phyloP scores from a whole-genome alignment of 2,797 vertebrate genomes.

The Nothura maculosa region DNA sequence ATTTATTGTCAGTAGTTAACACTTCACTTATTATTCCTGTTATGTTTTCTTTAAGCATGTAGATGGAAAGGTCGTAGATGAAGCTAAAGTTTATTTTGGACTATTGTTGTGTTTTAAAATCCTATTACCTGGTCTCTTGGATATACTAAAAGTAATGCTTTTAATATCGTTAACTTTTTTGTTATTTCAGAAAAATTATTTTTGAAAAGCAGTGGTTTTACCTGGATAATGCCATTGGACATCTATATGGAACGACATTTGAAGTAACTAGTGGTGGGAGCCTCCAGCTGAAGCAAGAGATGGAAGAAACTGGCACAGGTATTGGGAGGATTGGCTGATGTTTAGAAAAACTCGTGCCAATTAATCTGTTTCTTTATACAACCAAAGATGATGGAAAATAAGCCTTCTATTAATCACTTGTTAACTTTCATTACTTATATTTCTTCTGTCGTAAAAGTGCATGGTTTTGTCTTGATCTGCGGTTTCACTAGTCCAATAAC shows the following conservation, averaged over 20 bases:
- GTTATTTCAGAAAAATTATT: constrained; percentile 88
- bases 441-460: neutral
- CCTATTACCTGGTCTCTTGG: too few relatives aligned
- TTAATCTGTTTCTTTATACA: neutral
- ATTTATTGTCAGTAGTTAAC: neutral
- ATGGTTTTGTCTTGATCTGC: neutral
- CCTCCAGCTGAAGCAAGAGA: constrained; percentile 85
- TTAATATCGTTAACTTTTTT: neutral
- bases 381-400: neutral
- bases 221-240: constrained; percentile 91
- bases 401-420: neutral
- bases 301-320: constrained; percentile 84
- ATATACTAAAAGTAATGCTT: neutral
- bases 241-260: constrained; percentile 90
- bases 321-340: neutral
- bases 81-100: neutral
- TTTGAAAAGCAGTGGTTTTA: constrained; percentile 99
- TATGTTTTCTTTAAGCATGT: neutral
- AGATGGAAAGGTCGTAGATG: neutral
- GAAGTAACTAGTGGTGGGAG: constrained; percentile 89
- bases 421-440: neutral
- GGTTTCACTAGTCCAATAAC: neutral
- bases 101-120: neutral
- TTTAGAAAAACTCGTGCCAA: neutral
- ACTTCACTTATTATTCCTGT: neutral